phyloP scores from a whole-genome alignment of 2,113 vertebrate genomes.

The Poeciliopsis occidentalis region DNA sequence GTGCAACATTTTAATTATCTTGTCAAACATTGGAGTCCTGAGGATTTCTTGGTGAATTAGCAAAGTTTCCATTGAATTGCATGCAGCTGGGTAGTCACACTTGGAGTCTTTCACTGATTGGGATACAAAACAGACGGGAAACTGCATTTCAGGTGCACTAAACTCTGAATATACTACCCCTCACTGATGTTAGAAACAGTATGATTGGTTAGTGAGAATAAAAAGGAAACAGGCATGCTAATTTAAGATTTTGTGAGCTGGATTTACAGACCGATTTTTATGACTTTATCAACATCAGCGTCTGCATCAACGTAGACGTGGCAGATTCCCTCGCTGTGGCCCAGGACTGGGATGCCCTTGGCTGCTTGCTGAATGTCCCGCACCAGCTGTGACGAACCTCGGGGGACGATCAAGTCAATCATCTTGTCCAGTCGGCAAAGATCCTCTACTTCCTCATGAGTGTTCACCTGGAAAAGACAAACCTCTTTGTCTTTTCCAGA shows the following conservation, averaged over 20 bases:
- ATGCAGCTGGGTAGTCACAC: conserved; percentile 97
- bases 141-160: not conserved
- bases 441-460: conserved; percentile 95
- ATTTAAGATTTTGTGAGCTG: not conserved
- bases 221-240: not conserved
- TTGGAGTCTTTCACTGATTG: conserved; percentile 94
- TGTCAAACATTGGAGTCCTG: conserved; percentile 91
- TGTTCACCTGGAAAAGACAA: conserved; percentile 85
- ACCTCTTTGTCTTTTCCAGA: no score
- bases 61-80: conserved; percentile 95
- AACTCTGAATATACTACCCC: not conserved
- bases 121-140: not conserved
- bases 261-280: conserved; percentile 84
- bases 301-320: conserved; percentile 92
- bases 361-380: conserved; percentile 90
- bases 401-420: conserved; percentile 95
- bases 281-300: conserved; percentile 90
- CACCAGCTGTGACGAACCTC: conserved; percentile 94
- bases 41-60: conserved; percentile 93
- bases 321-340: conserved; percentile 96
- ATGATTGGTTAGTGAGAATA: not conserved
- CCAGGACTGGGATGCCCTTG: conserved; percentile 94
- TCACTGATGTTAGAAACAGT: not conserved
- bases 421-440: conserved; percentile 93
- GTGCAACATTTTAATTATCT: conserved; percentile 95